Conservation (phyloP, 2,888 invertebrate genomes). For the Harpagoxenus sublaevis region DNA sequence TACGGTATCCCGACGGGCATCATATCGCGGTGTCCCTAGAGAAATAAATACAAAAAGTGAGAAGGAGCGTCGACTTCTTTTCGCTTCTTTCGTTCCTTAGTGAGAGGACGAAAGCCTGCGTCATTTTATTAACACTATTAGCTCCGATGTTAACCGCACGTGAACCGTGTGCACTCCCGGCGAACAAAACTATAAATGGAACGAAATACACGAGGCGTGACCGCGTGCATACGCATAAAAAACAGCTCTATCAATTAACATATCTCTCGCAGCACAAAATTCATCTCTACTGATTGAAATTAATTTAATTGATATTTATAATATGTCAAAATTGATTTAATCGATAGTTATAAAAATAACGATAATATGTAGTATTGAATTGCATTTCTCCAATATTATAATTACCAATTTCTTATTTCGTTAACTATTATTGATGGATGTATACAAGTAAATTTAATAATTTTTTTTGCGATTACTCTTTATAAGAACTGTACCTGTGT, state of each 20-base stretch:
- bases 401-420: background rate
- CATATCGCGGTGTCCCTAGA: constrained; percentile 22
- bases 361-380: background rate
- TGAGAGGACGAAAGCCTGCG: constrained; percentile 36
- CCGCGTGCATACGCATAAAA: background rate
- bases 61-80: constrained; percentile 30
- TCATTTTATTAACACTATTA: constrained; percentile 56
- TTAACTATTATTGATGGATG: background rate
- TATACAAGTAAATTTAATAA: background rate
- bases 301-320: background rate
- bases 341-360: background rate
- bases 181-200: constrained; percentile 33
- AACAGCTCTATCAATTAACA: background rate
- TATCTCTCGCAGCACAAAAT: background rate
- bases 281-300: background rate
- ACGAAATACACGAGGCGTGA: background rate
- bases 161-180: constrained; percentile 15
- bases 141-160: constrained; percentile 34
- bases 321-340: background rate
- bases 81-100: background rate
- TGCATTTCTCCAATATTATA: background rate
- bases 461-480: constrained; percentile 11
- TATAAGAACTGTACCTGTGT: constrained; percentile 13
- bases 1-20: constrained; percentile 33
- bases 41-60: constrained; percentile 34